A percentile compares a stretch with the other conserved stretches of the same genome.
Evolutionary conservation across 2,797 vertebrate species (phyloP).

Genomic region (Loriculus beryllinus): DNA sequence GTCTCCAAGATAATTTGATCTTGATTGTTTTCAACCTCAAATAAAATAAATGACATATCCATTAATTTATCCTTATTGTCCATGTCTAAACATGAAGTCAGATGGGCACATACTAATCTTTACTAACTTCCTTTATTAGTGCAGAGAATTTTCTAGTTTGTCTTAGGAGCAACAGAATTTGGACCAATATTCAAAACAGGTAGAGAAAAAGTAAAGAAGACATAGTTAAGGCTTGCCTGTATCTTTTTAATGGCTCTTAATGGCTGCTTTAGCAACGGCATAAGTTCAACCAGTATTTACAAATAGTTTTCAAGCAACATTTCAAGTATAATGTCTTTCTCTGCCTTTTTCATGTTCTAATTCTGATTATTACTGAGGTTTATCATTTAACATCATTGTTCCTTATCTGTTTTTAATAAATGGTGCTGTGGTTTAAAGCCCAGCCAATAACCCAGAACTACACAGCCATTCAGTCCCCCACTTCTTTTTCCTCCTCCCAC

Average conservation of each 20-base stretch:
- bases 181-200: background rate
- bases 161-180: background rate
- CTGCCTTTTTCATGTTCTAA: background rate
- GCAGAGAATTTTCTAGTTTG: background rate
- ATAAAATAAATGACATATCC: background rate
- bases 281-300: background rate
- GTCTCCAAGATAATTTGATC: background rate
- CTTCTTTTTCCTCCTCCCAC: background rate
- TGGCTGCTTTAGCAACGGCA: background rate
- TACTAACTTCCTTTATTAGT: background rate
- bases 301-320: background rate
- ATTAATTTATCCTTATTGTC: background rate
- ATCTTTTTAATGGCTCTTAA: background rate
- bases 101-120: background rate
- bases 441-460: background rate
- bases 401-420: background rate
- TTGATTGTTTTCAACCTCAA: background rate
- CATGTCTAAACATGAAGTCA: background rate
- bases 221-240: background rate
- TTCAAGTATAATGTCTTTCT: background rate
- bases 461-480: accelerated
- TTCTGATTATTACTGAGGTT: background rate
- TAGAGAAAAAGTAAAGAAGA: background rate
- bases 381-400: background rate
- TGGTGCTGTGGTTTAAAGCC: background rate